Base-by-base conservation (phyloP, 92 coral and sea anemone genomes). In the Zoanthus sansibaricus region DNA sequence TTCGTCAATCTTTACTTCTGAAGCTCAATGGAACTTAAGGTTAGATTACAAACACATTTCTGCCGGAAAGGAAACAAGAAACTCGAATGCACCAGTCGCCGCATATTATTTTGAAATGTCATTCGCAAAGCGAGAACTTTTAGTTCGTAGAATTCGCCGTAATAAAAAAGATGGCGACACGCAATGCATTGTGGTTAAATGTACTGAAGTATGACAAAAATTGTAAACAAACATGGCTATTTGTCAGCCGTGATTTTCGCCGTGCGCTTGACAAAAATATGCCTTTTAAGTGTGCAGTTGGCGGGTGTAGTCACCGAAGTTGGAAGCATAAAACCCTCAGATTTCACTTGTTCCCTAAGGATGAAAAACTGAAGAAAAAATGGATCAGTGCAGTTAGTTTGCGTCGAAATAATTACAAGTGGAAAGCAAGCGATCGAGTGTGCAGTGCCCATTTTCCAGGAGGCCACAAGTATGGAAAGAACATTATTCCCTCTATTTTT, bases 401-500 rank as follows among this genome's bases (percentile, higher is more conserved):
- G n/a, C 32, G 92, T 20, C 49, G 16, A 1, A 89, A 48, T 20
- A 30, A 58, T 64, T 84, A 68, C 76, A 64, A 89, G 82, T 84
- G 89, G 92, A 20, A 84, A 12, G 17, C 54, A 31, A 89, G 86
- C 71, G 72, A 84, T 55, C 31, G 79, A 15, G 82, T 84, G 14
- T 84, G 92, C 33, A 89, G 86, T 66, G 86, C 82, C 4, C 86
- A 69, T 76, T 84, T 85, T 77, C 79, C 49, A 17, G 86, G 79
- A 13, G 75, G 89, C 14, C 62, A 15, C 79, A 77, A n/a, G 79
- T 76, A 76, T 68, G 86, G 90, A 48, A 77, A 31, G 21, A 89
- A 85, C 71, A 71, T 77, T 86, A 86, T 90, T 33, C 90, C 90
- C 16, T 13, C 77, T 33, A 87, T 87, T 59, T 87, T 87, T 69